Evolutionary conservation across 2,888 invertebrate species (phyloP).

Genomic region (Pteria penguin): DNA sequence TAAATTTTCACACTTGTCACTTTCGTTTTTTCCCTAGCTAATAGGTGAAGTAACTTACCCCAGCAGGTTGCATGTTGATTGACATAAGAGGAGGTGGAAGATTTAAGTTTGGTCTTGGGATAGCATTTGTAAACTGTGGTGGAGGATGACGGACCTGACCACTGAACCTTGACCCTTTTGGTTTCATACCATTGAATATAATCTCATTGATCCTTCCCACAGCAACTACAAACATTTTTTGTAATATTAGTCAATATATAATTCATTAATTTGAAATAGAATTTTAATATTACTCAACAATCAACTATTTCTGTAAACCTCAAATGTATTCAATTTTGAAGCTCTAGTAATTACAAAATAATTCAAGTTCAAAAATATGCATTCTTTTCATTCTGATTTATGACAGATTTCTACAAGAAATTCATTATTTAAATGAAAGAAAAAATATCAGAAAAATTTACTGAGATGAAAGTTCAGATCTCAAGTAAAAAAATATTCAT

Average conservation of each 20-base stretch:
- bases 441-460: not conserved
- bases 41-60: constrained; percentile 44
- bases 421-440: too few relatives aligned
- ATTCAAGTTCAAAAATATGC: too few relatives aligned
- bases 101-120: constrained; percentile 48
- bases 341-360: too few relatives aligned
- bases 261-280: too few relatives aligned
- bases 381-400: too few relatives aligned
- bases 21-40: not conserved
- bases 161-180: constrained; percentile 57
- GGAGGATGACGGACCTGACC: constrained; percentile 46
- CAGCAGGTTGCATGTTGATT: constrained; percentile 77
- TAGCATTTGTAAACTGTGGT: constrained; percentile 77
- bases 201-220: constrained; percentile 83
- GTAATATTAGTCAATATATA: too few relatives aligned
- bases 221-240: constrained; percentile 80
- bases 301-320: too few relatives aligned
- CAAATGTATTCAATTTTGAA: too few relatives aligned
- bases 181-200: constrained; percentile 74
- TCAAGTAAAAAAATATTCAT: not conserved
- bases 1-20: too few relatives aligned
- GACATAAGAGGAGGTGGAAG: constrained; percentile 81
- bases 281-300: too few relatives aligned
- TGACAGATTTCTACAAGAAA: too few relatives aligned
- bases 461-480: not conserved